A percentile compares a stretch with the other conserved stretches of the same genome.
phyloP scores from a whole-genome alignment of 1,140 invertebrate genomes.

The Polypedilum pembai region DNA sequence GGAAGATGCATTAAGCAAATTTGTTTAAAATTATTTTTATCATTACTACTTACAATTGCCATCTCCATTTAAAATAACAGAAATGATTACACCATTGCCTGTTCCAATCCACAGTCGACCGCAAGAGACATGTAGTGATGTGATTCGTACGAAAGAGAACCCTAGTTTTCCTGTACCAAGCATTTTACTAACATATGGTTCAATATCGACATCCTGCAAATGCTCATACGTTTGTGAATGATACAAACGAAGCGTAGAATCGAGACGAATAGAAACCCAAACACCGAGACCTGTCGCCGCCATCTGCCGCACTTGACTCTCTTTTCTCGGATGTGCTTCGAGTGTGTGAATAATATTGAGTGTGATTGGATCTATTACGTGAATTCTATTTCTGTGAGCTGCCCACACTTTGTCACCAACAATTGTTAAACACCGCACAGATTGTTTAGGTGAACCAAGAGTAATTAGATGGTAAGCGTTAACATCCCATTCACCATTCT shows the following conservation, averaged over 20 bases:
- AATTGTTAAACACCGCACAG: slow-evolving; percentile 75
- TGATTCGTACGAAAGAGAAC: slow-evolving; percentile 95
- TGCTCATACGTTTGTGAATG: slow-evolving; percentile 95
- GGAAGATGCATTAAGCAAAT: slow-evolving; percentile 19
- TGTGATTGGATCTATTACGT: slow-evolving; percentile 82
- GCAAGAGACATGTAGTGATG: slow-evolving; percentile 87
- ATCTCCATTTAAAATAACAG: slow-evolving; percentile 81
- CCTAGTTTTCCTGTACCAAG: slow-evolving; percentile 94
- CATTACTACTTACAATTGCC: slow-evolving; percentile 34
- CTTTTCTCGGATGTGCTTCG: slow-evolving; percentile 93
- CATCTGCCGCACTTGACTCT: slow-evolving; percentile 92
- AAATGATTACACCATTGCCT: slow-evolving; percentile 95
- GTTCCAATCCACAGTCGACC: slow-evolving; percentile 94
- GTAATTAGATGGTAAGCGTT: slow-evolving; percentile 85
- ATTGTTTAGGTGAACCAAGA: slow-evolving; percentile 84
- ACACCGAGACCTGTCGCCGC: slow-evolving; percentile 94
- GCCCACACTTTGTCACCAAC: slow-evolving; percentile 93
- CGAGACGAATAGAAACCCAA: slow-evolving; percentile 91
- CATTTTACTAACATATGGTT: slow-evolving; percentile 98
- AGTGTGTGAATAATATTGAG: slow-evolving; percentile 73
- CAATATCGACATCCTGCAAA: slow-evolving; percentile 96
- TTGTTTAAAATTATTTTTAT: background rate
- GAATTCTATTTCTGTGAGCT: slow-evolving; percentile 92
- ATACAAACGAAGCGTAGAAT: slow-evolving; percentile 91
- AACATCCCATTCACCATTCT: slow-evolving; percentile 91